These are phyloP conservation scores for Tetanocera ferruginea DNA, from an alignment of 2,888 invertebrate genomes.

Conservation along the genomic window DNA sequence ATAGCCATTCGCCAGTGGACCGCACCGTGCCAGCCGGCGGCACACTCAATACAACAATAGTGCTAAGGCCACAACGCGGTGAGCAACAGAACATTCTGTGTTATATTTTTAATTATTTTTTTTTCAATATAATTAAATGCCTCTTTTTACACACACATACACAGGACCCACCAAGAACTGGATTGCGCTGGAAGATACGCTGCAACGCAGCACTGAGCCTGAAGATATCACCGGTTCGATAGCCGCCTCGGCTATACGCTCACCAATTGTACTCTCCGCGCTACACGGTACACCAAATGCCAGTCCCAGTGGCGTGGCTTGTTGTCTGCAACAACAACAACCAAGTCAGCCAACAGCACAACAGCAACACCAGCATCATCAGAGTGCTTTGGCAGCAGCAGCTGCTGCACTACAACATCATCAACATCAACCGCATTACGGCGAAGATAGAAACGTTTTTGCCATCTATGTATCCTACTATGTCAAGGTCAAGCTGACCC, in stretches of 20 bases:
- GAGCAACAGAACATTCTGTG: constrained; percentile 56
- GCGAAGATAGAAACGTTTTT: constrained; percentile 85
- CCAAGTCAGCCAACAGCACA: constrained; percentile 19
- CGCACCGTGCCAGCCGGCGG: constrained; percentile 75
- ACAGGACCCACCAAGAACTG: constrained; percentile 86
- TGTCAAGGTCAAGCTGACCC: constrained; percentile 86
- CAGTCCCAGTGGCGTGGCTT: constrained; percentile 45
- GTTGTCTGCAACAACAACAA: constrained; percentile 8
- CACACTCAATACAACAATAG: constrained; percentile 76
- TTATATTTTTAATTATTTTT: neutral
- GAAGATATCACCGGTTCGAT: constrained; percentile 70
- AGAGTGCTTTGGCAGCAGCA: constrained; percentile 26
- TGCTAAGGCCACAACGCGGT: constrained; percentile 77
- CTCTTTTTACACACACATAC: constrained; percentile 44
- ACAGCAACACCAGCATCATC: neutral
- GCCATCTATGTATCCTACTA: constrained; percentile 94
- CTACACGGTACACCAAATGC: constrained; percentile 57
- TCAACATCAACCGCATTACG: constrained; percentile 64
- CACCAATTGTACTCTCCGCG: constrained; percentile 56
- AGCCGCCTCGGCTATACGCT: constrained; percentile 74
- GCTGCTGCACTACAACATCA: constrained; percentile 27
- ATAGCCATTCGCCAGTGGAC: constrained; percentile 69
- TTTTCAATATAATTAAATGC: neutral
- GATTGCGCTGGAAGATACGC: constrained; percentile 90
- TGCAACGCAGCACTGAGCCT: constrained; percentile 78